Evolutionary conservation across 2,113 vertebrate genomes (phyloP).

Genomic region (Rhabdomys dilectus): DNA sequence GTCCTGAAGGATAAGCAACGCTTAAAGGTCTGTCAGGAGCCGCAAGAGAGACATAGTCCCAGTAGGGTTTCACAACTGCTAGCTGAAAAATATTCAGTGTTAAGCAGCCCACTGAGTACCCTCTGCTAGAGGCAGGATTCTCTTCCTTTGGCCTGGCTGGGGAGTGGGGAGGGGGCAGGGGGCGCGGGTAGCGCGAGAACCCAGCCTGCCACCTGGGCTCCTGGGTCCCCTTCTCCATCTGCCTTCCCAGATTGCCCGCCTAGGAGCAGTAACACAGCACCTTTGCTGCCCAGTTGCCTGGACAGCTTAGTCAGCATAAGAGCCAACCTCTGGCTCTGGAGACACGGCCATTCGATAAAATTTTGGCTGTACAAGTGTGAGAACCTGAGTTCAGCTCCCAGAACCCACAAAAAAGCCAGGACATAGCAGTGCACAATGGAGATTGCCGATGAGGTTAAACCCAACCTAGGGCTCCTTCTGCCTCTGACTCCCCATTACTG

Average conservation of each 20-base stretch:
- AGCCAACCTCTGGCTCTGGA: neutral
- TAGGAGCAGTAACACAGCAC: fast-evolving
- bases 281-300: too few species aligned
- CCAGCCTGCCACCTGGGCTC: neutral
- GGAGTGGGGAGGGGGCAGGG: neutral
- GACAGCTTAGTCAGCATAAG: neutral
- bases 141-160: neutral
- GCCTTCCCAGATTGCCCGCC: neutral
- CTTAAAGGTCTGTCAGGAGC: neutral
- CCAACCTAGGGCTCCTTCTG: neutral
- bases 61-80: neutral
- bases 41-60: neutral
- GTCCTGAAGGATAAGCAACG: neutral
- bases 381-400: neutral
- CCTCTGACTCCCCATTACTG: neutral
- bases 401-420: neutral
- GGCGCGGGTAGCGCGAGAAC: neutral
- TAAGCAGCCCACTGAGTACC: neutral
- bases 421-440: neutral
- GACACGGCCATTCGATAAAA: neutral
- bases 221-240: neutral
- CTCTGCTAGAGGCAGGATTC: neutral
- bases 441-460: neutral
- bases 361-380: neutral
- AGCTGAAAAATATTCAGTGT: neutral